Percentiles rank a stretch among this genome's conserved stretches.
Evolutionary conservation across 2,888 invertebrate species (phyloP).

Genomic region (Deilephila elpenor): DNA sequence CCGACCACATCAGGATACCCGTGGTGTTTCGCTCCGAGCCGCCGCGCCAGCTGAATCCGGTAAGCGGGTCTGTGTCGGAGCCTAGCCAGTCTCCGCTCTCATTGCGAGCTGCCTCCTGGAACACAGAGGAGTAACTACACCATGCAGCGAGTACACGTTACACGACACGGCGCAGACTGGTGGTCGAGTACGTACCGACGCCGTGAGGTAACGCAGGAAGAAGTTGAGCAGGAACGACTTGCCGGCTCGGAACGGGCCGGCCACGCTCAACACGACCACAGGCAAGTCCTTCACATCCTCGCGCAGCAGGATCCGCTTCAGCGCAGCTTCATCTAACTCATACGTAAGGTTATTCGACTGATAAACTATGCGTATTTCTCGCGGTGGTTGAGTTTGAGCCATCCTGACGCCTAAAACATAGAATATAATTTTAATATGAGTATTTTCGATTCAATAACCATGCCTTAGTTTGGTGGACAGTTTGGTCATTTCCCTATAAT

Average conservation of each 20-base stretch:
- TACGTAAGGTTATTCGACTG: conserved; percentile 80
- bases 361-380: too few relatives aligned
- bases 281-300: conserved; percentile 91
- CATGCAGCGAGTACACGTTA: neutral
- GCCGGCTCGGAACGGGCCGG: conserved; percentile 94
- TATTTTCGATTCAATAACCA: too few relatives aligned
- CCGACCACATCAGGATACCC: conserved; percentile 95
- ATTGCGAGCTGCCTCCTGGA: conserved; percentile 34
- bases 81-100: conserved; percentile 90
- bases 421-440: too few relatives aligned
- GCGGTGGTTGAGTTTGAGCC: neutral
- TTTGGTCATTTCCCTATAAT: too few relatives aligned
- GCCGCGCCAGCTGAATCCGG: conserved; percentile 95
- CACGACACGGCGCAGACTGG: neutral
- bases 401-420: too few relatives aligned
- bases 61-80: conserved; percentile 87
- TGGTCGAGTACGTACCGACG: conserved; percentile 63
- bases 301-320: conserved; percentile 88
- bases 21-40: conserved; percentile 96
- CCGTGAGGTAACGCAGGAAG: conserved; percentile 93
- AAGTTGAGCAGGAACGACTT: conserved; percentile 98
- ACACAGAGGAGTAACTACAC: neutral
- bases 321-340: conserved; percentile 91
- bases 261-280: conserved; percentile 87
- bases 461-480: too few relatives aligned